Evolutionary conservation across 2,797 vertebrate genomes (phyloP).

Genomic region (Sebastiscus albofasciatus): DNA sequence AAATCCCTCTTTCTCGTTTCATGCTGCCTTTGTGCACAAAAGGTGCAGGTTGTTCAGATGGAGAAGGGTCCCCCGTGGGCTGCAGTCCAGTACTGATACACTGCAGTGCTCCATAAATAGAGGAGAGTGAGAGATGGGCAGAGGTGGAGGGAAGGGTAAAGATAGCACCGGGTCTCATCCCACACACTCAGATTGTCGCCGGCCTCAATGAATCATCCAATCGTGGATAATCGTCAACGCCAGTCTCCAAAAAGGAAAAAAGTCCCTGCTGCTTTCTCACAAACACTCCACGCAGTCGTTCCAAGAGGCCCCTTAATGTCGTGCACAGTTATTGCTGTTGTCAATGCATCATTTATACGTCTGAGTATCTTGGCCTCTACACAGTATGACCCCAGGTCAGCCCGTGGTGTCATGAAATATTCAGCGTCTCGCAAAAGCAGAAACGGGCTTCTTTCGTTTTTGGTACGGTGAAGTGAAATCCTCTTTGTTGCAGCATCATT

Average conservation of each 20-base stretch:
- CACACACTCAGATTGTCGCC: conserved; percentile 70
- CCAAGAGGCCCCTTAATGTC: conserved; percentile 32
- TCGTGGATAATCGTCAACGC: conserved; percentile 47
- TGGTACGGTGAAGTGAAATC: conserved; percentile 17
- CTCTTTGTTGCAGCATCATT: conserved; percentile 34
- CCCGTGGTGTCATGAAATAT: conserved; percentile 63
- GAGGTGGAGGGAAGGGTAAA: conserved; percentile 71
- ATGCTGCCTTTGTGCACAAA: conserved; percentile 56
- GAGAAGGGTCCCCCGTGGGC: conserved; percentile 70
- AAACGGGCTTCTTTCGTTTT: conserved; percentile 25
- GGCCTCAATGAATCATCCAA: conserved; percentile 74
- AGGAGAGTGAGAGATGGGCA: conserved; percentile 56
- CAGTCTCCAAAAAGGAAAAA: conserved; percentile 28
- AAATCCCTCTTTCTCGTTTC: conserved; percentile 7
- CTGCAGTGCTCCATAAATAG: conserved; percentile 80
- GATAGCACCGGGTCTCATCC: conserved; percentile 75
- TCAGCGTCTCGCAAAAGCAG: conserved; percentile 39
- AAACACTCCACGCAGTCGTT: background rate
- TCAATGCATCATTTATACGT: conserved; percentile 61
- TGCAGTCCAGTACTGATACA: conserved; percentile 63
- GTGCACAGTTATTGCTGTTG: conserved; percentile 32
- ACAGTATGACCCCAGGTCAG: conserved; percentile 58
- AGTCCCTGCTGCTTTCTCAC: conserved; percentile 24
- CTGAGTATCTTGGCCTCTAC: conserved; percentile 42
- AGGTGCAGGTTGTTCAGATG: conserved; percentile 72